Base-by-base conservation (phyloP, 2,888 invertebrate genomes). In the Ryuthela nishihirai region DNA sequence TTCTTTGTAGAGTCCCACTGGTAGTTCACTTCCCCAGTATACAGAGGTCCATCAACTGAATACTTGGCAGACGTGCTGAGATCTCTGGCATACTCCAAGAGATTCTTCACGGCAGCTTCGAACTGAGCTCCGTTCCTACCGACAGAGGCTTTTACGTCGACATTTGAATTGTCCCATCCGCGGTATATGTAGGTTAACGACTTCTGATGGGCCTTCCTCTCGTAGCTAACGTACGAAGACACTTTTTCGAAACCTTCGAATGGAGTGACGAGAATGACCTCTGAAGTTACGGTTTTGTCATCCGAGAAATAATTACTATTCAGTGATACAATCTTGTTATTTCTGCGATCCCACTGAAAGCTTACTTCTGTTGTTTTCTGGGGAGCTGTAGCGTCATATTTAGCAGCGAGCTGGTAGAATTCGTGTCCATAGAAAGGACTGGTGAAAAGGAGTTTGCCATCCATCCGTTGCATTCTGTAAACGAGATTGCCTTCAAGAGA, bases 371-470 rank as follows among this genome's bases (percentile, higher is more conserved):
- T 39, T 20, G 48, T 34, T 29, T 54, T 62, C 6, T 54, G 39
- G 10, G 36, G 40, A 18, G 20, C 29, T 4, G 49, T 49, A 3
- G 50, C 17, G 24, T 62, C 62, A 17, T 58, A 58, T 26, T 49
- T 62, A 17, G 40, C 47, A n/a, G 32, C n/a, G 15, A 41, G 17
- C 3, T 52, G 41, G 15, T 48, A 47, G 12, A 40, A 43, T 36
- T 60, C 59, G 10, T 50, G 38, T 4, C 63, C 55, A 12, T 18
- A 24, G 29, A 47, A 54, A 18, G 54, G 26, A 39, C 54, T 58
- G 1, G 56, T 45, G 35, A 56, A 56, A 35, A 45, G 44, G 6
- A 56, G n/a, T 18, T 48, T 29, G n/a, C 44, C 18, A 36, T 45
- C 24, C 29, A 62, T 21, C 12, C 43, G 48, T 25, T 56, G 40